Base-by-base conservation (phyloP, 1,140 invertebrate genomes). In the Aethina tumida region DNA sequence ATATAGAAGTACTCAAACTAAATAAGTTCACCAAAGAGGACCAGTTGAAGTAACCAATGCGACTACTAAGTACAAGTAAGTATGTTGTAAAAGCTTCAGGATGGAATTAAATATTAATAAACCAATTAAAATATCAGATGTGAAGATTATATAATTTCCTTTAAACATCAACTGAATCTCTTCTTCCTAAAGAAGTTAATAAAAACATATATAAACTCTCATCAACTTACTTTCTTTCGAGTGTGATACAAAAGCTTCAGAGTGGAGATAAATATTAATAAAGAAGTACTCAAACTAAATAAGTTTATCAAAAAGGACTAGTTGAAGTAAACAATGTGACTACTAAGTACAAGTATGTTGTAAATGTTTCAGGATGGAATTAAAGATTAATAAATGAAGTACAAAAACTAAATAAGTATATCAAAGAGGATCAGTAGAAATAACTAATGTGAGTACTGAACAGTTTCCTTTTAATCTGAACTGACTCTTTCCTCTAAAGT, bases 121-220 rank as follows among this genome's bases (percentile, higher is more conserved):
- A 19, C 17, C 31, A 12, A n/a, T 16, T 16, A 19, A 33, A 19
- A 12, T 33, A 33, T 19, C 21, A 33, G 21, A 19, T 19, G 31
- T 19, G 31, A 12, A 12, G 2, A 3, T 10, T 7, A 28, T 28
- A 28, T 15, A 28, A 15, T 28, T 10, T 10, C 27, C 27, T 13
- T 28, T 28, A 28, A 28, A 28, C 27, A 6, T n/a, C 6, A 22
- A 22, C 21, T 22, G 21, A 22, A 28, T 28, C 15, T 28, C 15
- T 28, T 10, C 10, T 10, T 10, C 10, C 15, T 12, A 15, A 28
- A 15, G 6, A 28, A 28, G 15, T 10, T 28, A 15, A 28, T 10
- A 10, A 3, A 28, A 28, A 28, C 15, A 15, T 28, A 10, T 15
- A 10, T 28, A 13, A 10, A 12, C 12, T 10, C 27, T 10, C 12